Evolutionary conservation across 1,140 invertebrate genomes (phyloP).

Genomic region (Trichonephila inaurata): DNA sequence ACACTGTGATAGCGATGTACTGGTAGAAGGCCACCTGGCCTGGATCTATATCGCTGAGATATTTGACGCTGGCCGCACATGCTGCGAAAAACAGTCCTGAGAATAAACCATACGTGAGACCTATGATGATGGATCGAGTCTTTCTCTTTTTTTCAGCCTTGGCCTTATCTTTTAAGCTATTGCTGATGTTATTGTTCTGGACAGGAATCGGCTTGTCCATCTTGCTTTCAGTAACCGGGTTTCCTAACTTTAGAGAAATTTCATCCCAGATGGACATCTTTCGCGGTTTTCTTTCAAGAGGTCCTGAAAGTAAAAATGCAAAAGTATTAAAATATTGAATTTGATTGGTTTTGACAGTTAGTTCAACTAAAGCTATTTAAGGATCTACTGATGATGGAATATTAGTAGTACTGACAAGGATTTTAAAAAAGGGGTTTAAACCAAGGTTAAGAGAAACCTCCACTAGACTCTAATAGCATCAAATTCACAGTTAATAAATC

Average conservation of each 20-base stretch:
- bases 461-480: too few species aligned
- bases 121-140: conserved; percentile 36
- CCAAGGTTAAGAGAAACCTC: too few species aligned
- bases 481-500: too few species aligned
- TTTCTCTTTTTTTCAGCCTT: neutral
- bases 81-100: conserved; percentile 93
- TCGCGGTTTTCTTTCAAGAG: neutral
- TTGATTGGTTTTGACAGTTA: neutral
- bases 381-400: too few species aligned
- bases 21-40: conserved; percentile 90
- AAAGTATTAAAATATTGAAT: neutral
- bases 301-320: neutral
- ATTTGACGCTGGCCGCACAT: conserved; percentile 93
- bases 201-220: neutral
- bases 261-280: conserved; percentile 32
- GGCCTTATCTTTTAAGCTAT: neutral
- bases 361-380: too few species aligned
- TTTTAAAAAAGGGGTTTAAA: too few species aligned
- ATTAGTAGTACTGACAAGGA: too few species aligned
- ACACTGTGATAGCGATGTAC: conserved; percentile 91
- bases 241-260: neutral
- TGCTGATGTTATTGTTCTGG: neutral
- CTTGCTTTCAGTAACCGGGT: neutral
- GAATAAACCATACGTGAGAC: conserved; percentile 71
- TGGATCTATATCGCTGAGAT: conserved; percentile 89